Evolutionary conservation across 2,888 invertebrate genomes (phyloP).

Genomic region (Furcula furcula): DNA sequence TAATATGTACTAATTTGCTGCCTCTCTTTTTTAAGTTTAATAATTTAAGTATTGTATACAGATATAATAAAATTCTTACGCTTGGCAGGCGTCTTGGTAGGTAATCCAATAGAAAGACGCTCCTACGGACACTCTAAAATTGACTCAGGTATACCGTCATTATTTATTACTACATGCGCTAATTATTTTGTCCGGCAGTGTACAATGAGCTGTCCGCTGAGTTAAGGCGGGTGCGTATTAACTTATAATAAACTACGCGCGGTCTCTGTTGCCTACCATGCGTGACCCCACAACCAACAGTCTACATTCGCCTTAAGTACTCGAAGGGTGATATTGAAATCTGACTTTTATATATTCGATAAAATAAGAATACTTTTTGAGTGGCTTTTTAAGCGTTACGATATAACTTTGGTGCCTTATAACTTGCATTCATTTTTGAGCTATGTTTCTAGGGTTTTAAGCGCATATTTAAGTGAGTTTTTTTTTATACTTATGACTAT

Average conservation of each 20-base stretch:
- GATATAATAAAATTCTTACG: too few species aligned
- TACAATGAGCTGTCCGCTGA: constrained; percentile 39
- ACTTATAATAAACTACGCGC: constrained; percentile 76
- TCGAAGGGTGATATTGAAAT: background rate
- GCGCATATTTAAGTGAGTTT: constrained; percentile 4
- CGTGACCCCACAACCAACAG: constrained; percentile 34
- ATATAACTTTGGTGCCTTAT: background rate
- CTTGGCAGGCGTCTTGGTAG: too few species aligned
- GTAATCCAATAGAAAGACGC: too few species aligned
- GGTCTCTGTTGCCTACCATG: constrained; percentile 56
- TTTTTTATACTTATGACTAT: constrained; percentile 7
- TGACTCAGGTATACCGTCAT: too few species aligned
- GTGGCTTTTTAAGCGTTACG: background rate
- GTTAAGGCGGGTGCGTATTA: constrained; percentile 71
- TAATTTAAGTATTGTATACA: too few species aligned
- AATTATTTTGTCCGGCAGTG: constrained; percentile 32
- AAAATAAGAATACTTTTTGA: background rate
- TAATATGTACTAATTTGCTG: too few species aligned
- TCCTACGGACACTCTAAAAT: too few species aligned
- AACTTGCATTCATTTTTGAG: background rate
- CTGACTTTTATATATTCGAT: background rate
- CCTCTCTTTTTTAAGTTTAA: too few species aligned
- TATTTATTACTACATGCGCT: too few species aligned
- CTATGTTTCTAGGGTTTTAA: background rate
- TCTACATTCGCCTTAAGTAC: constrained; percentile 30